These are phyloP conservation scores for Beaufortia kweichowensis DNA, from an alignment of 2,113 vertebrate species.

Conservation along the genomic window DNA sequence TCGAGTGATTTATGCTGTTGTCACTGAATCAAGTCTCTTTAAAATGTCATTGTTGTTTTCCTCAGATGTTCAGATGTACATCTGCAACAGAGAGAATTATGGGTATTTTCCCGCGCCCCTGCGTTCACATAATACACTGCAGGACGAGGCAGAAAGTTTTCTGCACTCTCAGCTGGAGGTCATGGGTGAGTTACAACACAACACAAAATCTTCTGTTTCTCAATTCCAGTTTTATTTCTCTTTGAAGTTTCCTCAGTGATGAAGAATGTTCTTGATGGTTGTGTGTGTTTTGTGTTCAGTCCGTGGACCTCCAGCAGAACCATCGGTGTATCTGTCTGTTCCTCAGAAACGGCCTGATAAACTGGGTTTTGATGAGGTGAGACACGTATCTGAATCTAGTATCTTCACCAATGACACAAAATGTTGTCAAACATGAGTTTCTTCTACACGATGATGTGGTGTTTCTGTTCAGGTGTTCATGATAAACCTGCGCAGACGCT, in stretches of 20 bases:
- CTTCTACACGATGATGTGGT: not conserved
- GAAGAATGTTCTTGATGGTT: not conserved
- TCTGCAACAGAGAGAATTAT: constrained; percentile 83
- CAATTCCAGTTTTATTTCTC: not conserved
- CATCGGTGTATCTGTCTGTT: constrained; percentile 73
- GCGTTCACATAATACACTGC: constrained; percentile 76
- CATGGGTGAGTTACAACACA: constrained; percentile 78
- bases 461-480: constrained; percentile 79
- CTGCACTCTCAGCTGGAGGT: constrained; percentile 83
- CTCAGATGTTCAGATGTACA: constrained; percentile 85
- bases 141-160: constrained; percentile 85
- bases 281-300: constrained; percentile 62
- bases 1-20: not conserved
- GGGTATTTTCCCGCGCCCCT: constrained; percentile 84
- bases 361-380: constrained; percentile 88
- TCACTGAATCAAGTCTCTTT: not conserved
- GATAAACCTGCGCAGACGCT: constrained; percentile 86
- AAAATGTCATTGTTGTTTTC: not conserved
- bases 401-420: no score
- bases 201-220: not conserved
- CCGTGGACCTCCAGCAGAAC: constrained; percentile 75
- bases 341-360: constrained; percentile 75
- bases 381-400: not conserved
- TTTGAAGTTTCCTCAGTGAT: not conserved
- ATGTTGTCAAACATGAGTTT: no score